Evolutionary conservation across 2,113 vertebrate genomes (phyloP), one percentile per base, ranked within the genome.

Genomic region (Tonatia bakeri): DNA sequence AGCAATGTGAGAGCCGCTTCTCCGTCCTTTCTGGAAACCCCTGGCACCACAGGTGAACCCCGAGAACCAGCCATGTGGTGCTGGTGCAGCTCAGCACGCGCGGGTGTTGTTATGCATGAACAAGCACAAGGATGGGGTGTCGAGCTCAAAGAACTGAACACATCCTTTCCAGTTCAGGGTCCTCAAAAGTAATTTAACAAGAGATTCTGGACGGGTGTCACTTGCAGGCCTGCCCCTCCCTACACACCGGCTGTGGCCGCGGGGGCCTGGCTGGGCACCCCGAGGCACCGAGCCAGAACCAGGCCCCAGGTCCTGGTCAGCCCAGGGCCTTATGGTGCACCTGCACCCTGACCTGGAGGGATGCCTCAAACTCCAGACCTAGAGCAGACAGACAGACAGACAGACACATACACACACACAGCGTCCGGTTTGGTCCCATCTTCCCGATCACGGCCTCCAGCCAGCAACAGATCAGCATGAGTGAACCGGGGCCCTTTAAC

Each of bases 261-360:
- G 4, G 67, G 47, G 22, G 24, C 36, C 38, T 5, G n/a, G 50
- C 33, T 64, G 79, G 69, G 40, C 14, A 56, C 31, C 56, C 64
- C 1, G 2, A 20, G 31, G 22, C 38, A 52, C 75, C 8, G 47
- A 70, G 59, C 67, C 61, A 47, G n/a, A 28, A 43, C 56, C 0
- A 1, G 2, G 38, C 28, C 43, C 3, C 5, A 1, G n/a, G n/a
- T 33, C 33, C 40, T 19, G 33, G 19, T 15, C 7, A 20, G 45
- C 26, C 28, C 64, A n/a, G 45, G 0, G 0, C 50, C 50, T 33
- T 45, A 7, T 1, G 4, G 5, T 1, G 33, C 26, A 36, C 31
- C 69, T 31, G n/a, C 40, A 40, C 40, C 64, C 79, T 82, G 3
- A 54, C 24, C 77, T 56, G 13, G 5, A 31, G 36, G 13, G 47